Base-by-base conservation (phyloP, 1,140 invertebrate genomes). In the Drepana arcuata region DNA sequence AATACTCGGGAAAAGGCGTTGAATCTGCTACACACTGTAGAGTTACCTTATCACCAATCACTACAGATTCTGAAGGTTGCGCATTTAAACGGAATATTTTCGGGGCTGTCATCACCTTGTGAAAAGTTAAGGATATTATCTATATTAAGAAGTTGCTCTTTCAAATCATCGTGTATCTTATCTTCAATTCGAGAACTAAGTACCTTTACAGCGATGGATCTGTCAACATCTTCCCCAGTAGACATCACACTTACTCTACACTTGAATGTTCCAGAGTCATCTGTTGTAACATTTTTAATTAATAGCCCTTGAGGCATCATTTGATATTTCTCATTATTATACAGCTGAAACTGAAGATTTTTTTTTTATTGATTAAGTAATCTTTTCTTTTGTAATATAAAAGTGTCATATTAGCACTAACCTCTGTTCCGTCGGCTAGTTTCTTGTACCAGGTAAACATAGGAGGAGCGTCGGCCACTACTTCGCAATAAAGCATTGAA, bases 231-330 rank as follows among this genome's bases (percentile, higher is more conserved):
- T 51, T 71, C 72, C 0, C 56, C 59, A 3, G 60, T 66, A 11
- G 49, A 43, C 4, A 60, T 23, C 23, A 65, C 60, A 9, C 36
- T 42, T 1, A 61, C 71, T 14, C 57, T 49, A 41, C 75, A 80
- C 50, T 51, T 69, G 32, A 74, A 80, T 3, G 34, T 35, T 2
- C 73, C 73, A 10, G 37, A 50, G 28, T 80, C 75, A 25, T 72
- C 58, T 12, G 51, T 48, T 2, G 36, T 62, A 1, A 70, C 59
- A 15, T 65, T 63, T 18, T 52, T 64, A 34, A 80, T 59, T 2
- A 59, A 32, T 1, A 77, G 45, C 0, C 71, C 69, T 24, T 59
- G 34, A n/a, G 41, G 14, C 18, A 46, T 37, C 11, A 71, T 37
- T 28, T 55, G 36, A 33, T 73, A 80, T 54, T 73, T 80, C 9